Evolutionary conservation across 2,797 vertebrate species (phyloP), one percentile per base, ranked within the genome.

Genomic region (Buphagus erythrorhynchus): DNA sequence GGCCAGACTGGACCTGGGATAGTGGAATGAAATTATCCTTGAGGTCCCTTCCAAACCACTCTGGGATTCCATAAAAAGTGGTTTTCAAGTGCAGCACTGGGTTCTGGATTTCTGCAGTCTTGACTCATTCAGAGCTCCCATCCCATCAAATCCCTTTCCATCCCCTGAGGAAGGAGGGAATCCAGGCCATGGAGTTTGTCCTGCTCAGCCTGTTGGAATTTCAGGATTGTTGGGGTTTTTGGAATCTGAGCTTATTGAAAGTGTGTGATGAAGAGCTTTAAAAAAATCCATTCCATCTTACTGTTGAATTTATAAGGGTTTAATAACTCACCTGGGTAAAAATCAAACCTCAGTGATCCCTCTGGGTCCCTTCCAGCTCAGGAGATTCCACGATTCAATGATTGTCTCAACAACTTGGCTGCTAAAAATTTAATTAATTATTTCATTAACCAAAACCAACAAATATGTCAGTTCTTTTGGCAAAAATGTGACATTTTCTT

Each of bases 261-360:
- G 8, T 0, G 0, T 22, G 16, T 13, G 15, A 43, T 16, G 9
- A 75, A 66, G 4, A 16, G 13, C 17, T 66, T 5, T 8, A 26
- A 33, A 51, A 54, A 57, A 76, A 52, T 3, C 16, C 6, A 1
- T 54, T 51, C 28, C 19, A 26, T 22, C 2, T 72, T 13, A 5
- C 5, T 38, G 40, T 19, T 31, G n/a, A 28, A 51, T 77, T 81
- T 35, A 3, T 51, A 5, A 40, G 14, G 8, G 33, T 26, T 73
- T 46, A 38, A 42, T 13, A 58, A 62, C 21, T n/a, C 7, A 5
- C 29, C 43, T 58, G 29, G 38, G 22, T 48, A 24, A 63, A 66
- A 84, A 42, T 3, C 16, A 52, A 35, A 36, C 16, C 33, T n/a
- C 1, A 0, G 3, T 25, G 31, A 24, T 42, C 40, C 46, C 36